phyloP scores from a whole-genome alignment of 2,888 invertebrate genomes.

The Agrotis clavis region DNA sequence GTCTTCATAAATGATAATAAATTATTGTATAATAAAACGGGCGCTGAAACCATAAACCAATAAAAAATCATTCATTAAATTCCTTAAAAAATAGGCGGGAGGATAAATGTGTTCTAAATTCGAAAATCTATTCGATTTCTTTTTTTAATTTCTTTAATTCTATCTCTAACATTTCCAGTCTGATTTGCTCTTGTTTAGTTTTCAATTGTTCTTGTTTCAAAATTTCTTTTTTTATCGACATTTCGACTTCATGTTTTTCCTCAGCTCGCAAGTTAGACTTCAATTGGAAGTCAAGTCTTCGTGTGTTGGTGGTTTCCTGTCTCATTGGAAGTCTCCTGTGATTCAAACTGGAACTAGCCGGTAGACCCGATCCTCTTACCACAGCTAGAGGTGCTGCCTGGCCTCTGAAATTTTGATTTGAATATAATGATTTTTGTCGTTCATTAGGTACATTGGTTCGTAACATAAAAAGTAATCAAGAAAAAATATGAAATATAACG shows the following conservation, averaged over 20 bases:
- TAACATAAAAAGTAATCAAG: not conserved
- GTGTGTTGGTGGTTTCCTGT: not conserved
- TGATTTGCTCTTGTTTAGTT: constrained; percentile 5
- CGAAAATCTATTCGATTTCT: not conserved
- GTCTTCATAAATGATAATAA: too few relatives aligned
- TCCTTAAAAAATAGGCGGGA: too few relatives aligned
- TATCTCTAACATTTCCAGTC: not conserved
- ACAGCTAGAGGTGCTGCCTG: constrained; percentile 1
- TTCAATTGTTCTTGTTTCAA: not conserved
- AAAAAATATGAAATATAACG: not conserved
- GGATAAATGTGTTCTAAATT: too few relatives aligned
- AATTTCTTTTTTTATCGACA: constrained; percentile 5
- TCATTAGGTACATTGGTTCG: too few relatives aligned
- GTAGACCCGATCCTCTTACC: not conserved
- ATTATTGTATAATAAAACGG: too few relatives aligned
- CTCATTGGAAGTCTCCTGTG: not conserved
- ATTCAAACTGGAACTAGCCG: not conserved
- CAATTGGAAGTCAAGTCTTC: constrained; percentile 16
- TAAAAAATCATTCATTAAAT: too few relatives aligned
- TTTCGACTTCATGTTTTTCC: constrained; percentile 4
- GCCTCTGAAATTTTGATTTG: not conserved
- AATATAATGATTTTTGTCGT: not conserved
- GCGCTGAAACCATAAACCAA: too few relatives aligned
- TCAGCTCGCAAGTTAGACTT: constrained; percentile 14
- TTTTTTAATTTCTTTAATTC: constrained; percentile 3